Percentiles rank a stretch among this genome's conserved stretches.
These are phyloP conservation scores for Brachypodius melanocephalos DNA, from an alignment of 2,113 vertebrate genomes.

Conservation along the genomic window DNA sequence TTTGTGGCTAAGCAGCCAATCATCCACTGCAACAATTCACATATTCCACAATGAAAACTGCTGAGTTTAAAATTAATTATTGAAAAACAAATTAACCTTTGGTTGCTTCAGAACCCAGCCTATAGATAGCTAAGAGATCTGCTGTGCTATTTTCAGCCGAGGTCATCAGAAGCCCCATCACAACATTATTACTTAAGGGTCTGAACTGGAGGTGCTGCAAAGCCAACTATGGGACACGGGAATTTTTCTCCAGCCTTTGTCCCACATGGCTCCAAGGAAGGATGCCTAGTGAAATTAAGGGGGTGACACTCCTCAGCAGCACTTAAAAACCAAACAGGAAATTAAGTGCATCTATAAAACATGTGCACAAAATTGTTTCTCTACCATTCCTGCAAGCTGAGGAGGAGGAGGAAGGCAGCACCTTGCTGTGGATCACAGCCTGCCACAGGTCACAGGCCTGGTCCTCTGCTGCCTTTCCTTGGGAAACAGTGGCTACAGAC, in stretches of 20 bases:
- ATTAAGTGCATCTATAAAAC: background rate
- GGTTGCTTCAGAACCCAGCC: background rate
- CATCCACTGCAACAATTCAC: background rate
- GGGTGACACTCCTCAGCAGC: background rate
- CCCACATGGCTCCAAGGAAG: background rate
- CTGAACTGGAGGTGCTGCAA: background rate
- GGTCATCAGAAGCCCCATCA: background rate
- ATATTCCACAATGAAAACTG: background rate
- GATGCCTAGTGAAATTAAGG: background rate
- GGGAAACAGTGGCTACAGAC: background rate
- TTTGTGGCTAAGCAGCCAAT: background rate
- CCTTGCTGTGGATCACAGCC: too few relatives aligned
- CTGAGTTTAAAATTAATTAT: background rate
- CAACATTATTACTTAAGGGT: background rate
- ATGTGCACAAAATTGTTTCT: rapidly evolving
- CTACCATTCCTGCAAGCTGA: background rate
- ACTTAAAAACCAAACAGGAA: background rate
- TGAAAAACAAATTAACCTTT: background rate
- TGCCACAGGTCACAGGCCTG: background rate
- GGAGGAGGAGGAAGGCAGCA: background rate
- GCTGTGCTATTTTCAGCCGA: background rate
- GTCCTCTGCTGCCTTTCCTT: background rate
- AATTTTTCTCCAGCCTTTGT: background rate
- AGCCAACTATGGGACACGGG: background rate
- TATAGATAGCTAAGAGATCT: background rate